Evolutionary conservation across 2,113 vertebrate species (phyloP), one percentile per base, ranked within the genome.

Genomic region (Mastomys natalensis): DNA sequence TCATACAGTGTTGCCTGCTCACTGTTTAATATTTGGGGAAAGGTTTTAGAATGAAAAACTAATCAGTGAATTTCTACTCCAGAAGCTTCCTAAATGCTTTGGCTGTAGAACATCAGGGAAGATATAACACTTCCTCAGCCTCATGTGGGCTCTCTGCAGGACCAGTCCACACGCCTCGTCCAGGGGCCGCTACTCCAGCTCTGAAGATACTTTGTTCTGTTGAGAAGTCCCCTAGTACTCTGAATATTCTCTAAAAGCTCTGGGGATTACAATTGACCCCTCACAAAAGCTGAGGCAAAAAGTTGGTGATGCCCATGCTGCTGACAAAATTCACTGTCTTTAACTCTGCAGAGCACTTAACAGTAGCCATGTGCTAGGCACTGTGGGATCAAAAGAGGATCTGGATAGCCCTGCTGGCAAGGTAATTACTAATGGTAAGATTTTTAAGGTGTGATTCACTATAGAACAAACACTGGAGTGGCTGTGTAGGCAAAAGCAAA

Each of bases 261-360:
- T 74, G 72, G 72, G 21, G 4, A 40, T 24, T 74, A 24, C 4
- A 22, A 24, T 11, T 43, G 72, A 22, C 29, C 3, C 5, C 22
- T 29, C 2, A 10, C 12, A 37, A 66, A 24, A n/a, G 45, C 89
- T 68, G 37, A 8, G 8, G 73, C 40, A 3, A 55, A 34, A 29
- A 13, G 15, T 51, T 80, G 58, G 6, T 10, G 6, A 29, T 2
- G 37, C 60, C 60, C 19, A 2, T 3, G 21, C 24, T 1, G 0
- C 17, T 29, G 37, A 60, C 29, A 84, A 15, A 66, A 62, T 64
- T 62, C 19, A 19, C 31, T 45, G 31, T 43, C 5, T 40, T n/a
- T 76, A 26, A 87, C 51, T 78, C 48, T 70, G 48, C 3, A 70
- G 10, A 5, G n/a, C 26, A 24, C 12, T 86, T 77, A 13, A 1